These are phyloP conservation scores for Upupa epops DNA, from an alignment of 2,113 vertebrate species.

Conservation along the genomic window DNA sequence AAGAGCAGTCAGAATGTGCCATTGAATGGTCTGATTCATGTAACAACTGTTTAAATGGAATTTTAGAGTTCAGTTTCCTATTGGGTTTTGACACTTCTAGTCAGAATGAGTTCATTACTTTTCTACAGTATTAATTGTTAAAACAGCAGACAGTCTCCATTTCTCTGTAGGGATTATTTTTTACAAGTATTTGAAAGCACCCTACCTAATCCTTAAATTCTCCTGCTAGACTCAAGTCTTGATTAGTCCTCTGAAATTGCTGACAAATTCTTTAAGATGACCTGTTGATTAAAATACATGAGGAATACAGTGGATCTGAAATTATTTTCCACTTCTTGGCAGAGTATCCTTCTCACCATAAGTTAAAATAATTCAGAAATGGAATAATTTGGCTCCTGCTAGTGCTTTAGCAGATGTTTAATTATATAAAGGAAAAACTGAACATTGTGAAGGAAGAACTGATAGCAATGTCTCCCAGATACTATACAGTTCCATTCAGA, in stretches of 20 bases:
- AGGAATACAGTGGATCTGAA: not conserved
- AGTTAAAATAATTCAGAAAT: not conserved
- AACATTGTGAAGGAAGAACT: not conserved
- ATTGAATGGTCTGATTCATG: not conserved
- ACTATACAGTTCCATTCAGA: not conserved
- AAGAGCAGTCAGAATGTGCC: not conserved
- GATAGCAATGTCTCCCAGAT: not conserved
- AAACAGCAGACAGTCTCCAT: not conserved
- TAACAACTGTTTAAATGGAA: not conserved
- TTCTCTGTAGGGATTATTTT: not conserved
- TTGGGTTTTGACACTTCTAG: not conserved
- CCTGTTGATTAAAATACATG: not conserved
- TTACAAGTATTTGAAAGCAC: not conserved
- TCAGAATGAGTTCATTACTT: not conserved
- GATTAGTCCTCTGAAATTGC: not conserved
- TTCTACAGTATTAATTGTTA: not conserved
- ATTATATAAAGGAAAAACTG: not conserved
- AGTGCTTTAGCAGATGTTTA: conserved; percentile 38
- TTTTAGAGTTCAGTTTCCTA: not conserved
- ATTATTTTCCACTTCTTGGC: not conserved
- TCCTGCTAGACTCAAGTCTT: not conserved
- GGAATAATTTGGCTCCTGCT: not conserved
- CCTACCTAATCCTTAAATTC: not conserved
- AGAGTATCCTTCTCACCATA: not conserved
- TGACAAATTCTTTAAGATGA: not conserved